Conservation (phyloP, 2,797 vertebrate species). For the Lepilemur ruficaudatus region DNA sequence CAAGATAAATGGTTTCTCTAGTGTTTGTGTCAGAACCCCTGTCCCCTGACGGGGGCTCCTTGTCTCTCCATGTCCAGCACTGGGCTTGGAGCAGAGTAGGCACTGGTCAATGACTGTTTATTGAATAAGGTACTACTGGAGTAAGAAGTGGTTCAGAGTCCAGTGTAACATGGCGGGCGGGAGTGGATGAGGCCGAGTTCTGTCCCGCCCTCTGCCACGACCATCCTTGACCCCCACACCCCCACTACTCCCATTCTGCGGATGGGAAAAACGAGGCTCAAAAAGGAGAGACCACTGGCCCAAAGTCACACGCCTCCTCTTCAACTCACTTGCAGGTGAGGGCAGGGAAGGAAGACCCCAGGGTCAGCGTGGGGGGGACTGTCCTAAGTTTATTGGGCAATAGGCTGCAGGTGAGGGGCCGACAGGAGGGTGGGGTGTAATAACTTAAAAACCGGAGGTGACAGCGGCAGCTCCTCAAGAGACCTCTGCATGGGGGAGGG, state of each 20-base stretch:
- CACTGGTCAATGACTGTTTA: slow-evolving; percentile 71
- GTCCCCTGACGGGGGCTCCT: background rate
- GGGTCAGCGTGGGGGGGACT: background rate
- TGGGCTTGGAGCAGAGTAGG: slow-evolving; percentile 45
- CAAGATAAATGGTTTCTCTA: background rate
- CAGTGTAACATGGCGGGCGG: slow-evolving; percentile 42
- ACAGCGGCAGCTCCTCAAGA: slow-evolving; percentile 57
- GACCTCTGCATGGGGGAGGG: slow-evolving; percentile 54
- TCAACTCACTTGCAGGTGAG: background rate
- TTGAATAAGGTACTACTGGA: slow-evolving; percentile 74
- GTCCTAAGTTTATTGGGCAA: slow-evolving; percentile 71
- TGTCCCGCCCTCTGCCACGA: background rate
- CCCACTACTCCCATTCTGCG: slow-evolving; percentile 27
- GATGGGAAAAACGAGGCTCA: slow-evolving; percentile 37
- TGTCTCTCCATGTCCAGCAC: slow-evolving; percentile 12
- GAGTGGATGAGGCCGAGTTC: slow-evolving; percentile 17
- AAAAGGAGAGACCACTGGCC: background rate
- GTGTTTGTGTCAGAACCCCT: background rate
- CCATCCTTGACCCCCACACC: background rate
- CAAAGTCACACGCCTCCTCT: slow-evolving; percentile 7
- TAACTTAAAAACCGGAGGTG: slow-evolving; percentile 78
- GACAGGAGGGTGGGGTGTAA: slow-evolving; percentile 50
- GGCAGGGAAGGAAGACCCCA: slow-evolving; percentile 50
- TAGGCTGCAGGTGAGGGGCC: slow-evolving; percentile 65
- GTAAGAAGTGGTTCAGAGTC: slow-evolving; percentile 68